These are phyloP conservation scores for Aleiodes testaceus DNA, from an alignment of 2,888 invertebrate species.

Conservation along the genomic window DNA sequence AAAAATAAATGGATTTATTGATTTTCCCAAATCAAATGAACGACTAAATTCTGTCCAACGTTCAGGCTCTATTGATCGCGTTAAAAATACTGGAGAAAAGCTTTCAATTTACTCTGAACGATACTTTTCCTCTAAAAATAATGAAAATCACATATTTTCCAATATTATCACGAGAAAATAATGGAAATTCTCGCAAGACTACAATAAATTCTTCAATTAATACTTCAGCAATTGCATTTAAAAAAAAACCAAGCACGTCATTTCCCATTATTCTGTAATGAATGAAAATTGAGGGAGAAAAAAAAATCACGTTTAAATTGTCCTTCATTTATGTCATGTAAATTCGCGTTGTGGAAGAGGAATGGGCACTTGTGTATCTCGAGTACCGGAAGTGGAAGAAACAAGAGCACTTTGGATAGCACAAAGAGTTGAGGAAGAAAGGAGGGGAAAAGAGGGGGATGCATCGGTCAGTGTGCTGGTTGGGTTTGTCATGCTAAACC, in stretches of 20 bases:
- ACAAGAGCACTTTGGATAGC: slow-evolving; percentile 21
- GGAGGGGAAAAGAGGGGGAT: slow-evolving; percentile 2
- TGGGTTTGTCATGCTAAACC: slow-evolving; percentile 49
- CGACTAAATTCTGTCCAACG: no score
- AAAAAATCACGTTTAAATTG: slow-evolving; percentile 29
- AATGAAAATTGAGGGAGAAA: slow-evolving; percentile 17
- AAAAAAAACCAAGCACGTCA: neutral
- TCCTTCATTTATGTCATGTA: slow-evolving; percentile 42
- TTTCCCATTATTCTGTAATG: slow-evolving; percentile 12
- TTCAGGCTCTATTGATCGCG: no score
- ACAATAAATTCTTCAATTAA: no score
- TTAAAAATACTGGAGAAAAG: no score
- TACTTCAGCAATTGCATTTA: neutral
- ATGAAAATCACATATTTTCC: no score
- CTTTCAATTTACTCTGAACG: no score
- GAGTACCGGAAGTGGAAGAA: slow-evolving; percentile 38
- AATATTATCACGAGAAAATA: no score
- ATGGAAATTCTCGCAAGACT: no score
- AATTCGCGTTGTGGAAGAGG: slow-evolving; percentile 38
- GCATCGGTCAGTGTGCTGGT: slow-evolving; percentile 41
- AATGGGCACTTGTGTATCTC: slow-evolving; percentile 24
- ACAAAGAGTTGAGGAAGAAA: slow-evolving; percentile 15
- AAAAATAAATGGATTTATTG: no score
- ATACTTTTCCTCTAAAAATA: no score
- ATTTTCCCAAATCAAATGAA: no score